Conservation (phyloP, 2,888 invertebrate genomes). For the Blastobasis lacticolella region DNA sequence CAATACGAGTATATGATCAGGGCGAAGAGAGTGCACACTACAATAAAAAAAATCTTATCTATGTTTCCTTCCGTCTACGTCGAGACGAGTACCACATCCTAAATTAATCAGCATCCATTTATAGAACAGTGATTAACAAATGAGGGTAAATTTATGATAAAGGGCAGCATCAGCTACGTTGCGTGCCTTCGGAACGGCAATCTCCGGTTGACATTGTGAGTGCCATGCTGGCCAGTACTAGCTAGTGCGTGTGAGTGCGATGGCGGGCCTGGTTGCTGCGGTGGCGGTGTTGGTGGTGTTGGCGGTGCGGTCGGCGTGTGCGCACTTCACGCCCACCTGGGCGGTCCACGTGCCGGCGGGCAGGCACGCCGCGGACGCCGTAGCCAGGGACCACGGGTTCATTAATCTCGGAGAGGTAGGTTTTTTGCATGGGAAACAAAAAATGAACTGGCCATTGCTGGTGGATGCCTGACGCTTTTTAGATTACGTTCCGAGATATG, state of each 20-base stretch:
- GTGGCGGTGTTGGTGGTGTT: constrained; percentile 46
- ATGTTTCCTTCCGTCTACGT: not conserved
- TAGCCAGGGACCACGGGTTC: constrained; percentile 89
- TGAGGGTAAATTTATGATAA: constrained; percentile 12
- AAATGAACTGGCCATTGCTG: not conserved
- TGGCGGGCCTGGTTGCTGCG: constrained; percentile 49
- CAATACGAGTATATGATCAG: too few relatives aligned
- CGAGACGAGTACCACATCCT: not conserved
- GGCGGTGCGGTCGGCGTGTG: constrained; percentile 36
- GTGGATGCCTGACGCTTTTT: not conserved
- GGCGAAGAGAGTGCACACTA: too few relatives aligned
- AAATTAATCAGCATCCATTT: not conserved
- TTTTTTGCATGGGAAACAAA: not conserved
- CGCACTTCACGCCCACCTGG: constrained; percentile 87
- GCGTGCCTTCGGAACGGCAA: not conserved
- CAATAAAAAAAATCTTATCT: constrained; percentile 1
- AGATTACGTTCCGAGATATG: too few relatives aligned
- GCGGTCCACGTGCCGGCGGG: constrained; percentile 87
- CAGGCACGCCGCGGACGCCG: constrained; percentile 78
- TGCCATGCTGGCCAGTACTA: constrained; percentile 71
- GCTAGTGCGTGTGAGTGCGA: constrained; percentile 54
- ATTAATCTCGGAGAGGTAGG: constrained; percentile 89
- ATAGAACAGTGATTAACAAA: constrained; percentile 7
- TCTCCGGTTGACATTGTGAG: constrained; percentile 20
- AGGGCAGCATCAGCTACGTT: constrained; percentile 21